Evolutionary conservation across 2,797 vertebrate species (phyloP).

Genomic region (Melanotaenia nigrans): DNA sequence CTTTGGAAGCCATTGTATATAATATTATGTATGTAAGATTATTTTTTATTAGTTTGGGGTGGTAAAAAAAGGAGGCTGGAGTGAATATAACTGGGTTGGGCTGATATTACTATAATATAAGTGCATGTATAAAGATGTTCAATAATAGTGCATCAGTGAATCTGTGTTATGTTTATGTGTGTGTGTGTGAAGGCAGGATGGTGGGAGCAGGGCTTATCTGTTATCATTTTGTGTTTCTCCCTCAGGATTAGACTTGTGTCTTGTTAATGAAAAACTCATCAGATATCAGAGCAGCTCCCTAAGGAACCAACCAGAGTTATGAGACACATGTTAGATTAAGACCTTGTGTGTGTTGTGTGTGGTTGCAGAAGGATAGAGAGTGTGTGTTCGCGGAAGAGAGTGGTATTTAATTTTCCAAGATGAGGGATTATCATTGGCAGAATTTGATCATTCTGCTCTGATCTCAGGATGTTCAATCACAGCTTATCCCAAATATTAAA

Average conservation of each 20-base stretch:
- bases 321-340: slow-evolving; percentile 76
- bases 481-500: slow-evolving; percentile 81
- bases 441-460: slow-evolving; percentile 79
- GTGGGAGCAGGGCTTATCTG: slow-evolving; percentile 68
- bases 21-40: slow-evolving; percentile 4
- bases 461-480: slow-evolving; percentile 80
- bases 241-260: slow-evolving; percentile 78
- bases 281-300: slow-evolving; percentile 81
- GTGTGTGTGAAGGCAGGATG: slow-evolving; percentile 34
- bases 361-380: slow-evolving; percentile 30
- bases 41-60: slow-evolving; percentile 17
- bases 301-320: slow-evolving; percentile 79
- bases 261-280: slow-evolving; percentile 86
- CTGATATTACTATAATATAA: slow-evolving; percentile 52
- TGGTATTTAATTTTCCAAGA: slow-evolving; percentile 79
- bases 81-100: slow-evolving; percentile 33
- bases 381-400: slow-evolving; percentile 50
- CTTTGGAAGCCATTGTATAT: background rate
- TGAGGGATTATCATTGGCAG: slow-evolving; percentile 78
- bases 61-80: slow-evolving; percentile 27
- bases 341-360: slow-evolving; percentile 31
- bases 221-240: slow-evolving; percentile 79
- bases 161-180: slow-evolving; percentile 43
- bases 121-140: slow-evolving; percentile 62
- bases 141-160: slow-evolving; percentile 54